Evolutionary conservation across 92 coral and sea anemone species (phyloP), one percentile per base, ranked within the genome.

Genomic region (Porites cylindrica): DNA sequence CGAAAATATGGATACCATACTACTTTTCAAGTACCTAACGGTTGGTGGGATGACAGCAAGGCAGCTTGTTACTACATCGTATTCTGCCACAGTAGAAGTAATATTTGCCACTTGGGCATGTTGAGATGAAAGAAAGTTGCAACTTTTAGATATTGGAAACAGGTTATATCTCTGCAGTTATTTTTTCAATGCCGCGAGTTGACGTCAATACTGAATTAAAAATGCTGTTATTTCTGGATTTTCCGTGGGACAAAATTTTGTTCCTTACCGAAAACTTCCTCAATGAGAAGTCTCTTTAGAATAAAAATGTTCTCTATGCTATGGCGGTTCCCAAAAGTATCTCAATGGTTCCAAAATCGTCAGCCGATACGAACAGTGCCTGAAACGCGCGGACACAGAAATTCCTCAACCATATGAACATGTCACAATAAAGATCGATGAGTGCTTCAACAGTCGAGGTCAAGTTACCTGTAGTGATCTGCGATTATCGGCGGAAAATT

Each of bases 291-390:
- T 63, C 43, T 38, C 71, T 58, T 79, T 43, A 52, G 60, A 13
- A 11, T 64, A 19, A 11, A 54, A 79, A 47, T 23, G 59, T 47
- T 16, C 8, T 7, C 6, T 20, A 43, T 21, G 10, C 20, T 53
- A 16, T 29, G 17, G 60, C 66, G 60, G 20, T 72, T 76, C 12
- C 75, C 6, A 52, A 53, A 69, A 67, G 52, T 80, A 68, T 72
- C 76, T 72, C 50, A 72, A 72, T 17, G 50, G 47, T 72, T 8
- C 10, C 21, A 12, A 72, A 58, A 50, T 58, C 51, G 47, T 72
- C 56, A 72, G 76, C 76, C 19, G 19, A 14, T 21, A 7, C 17
- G 76, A 50, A 72, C 17, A 6, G 12, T 24, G 2, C 14, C 13
- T 67, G 72, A 67, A 67, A 20, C 3, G 38, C 4, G 5, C 32